A percentile compares a stretch with the other conserved stretches of the same genome.
Evolutionary conservation across 2,113 vertebrate species (phyloP).

Genomic region (Thryonomys swinderianus): DNA sequence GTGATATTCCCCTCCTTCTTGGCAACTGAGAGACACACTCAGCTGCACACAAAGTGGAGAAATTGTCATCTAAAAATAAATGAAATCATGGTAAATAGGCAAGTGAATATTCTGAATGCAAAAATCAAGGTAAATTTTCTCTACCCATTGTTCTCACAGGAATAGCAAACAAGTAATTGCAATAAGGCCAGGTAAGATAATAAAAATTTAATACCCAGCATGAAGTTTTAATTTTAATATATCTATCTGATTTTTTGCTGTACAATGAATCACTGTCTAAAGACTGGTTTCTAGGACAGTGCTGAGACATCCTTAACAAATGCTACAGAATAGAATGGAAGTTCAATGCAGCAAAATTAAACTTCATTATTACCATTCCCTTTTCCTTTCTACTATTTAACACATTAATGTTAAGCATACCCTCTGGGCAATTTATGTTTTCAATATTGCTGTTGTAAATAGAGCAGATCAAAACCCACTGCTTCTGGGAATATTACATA

Average conservation of each 20-base stretch:
- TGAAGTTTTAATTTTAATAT: conserved; percentile 54
- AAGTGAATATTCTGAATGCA: conserved; percentile 59
- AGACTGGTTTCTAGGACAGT: not conserved
- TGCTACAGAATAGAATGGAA: not conserved
- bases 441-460: conserved; percentile 65
- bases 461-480: conserved; percentile 50
- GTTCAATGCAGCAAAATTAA: conserved; percentile 62
- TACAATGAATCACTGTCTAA: conserved; percentile 60
- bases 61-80: conserved; percentile 65
- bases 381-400: not conserved
- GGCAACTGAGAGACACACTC: conserved; percentile 49
- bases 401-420: conserved; percentile 56
- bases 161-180: conserved; percentile 43
- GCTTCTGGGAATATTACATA: not conserved
- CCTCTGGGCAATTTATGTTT: conserved; percentile 60
- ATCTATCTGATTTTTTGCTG: not conserved
- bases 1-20: not conserved
- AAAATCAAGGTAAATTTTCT: conserved; percentile 62
- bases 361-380: conserved; percentile 58
- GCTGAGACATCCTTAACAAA: conserved; percentile 4
- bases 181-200: conserved; percentile 26
- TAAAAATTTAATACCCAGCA: conserved; percentile 43
- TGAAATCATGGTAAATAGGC: conserved; percentile 42
- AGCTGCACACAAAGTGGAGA: not conserved
- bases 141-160: not conserved